Evolutionary conservation across 2,888 invertebrate genomes (phyloP), one percentile per base, ranked within the genome.

Genomic region (Meta bourneti): DNA sequence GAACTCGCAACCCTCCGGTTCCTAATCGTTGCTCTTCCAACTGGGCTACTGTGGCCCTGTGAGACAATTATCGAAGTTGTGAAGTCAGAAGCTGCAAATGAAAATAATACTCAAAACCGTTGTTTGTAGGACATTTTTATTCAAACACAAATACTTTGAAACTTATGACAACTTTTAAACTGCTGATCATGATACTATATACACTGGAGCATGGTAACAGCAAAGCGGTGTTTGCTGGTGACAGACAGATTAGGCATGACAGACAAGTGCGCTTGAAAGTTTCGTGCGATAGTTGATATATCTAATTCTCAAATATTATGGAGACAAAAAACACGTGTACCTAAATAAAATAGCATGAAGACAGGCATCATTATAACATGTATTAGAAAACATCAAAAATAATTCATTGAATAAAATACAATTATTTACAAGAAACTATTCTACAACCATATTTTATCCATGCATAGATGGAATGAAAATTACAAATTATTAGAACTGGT

Each of bases 141-240:
- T 61, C 13, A 61, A 11, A 61, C 16, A 61, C 13, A 61, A 61
- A 16, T 61, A 61, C 61, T 61, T 61, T 61, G 61, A 61, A 0
- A 61, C 61, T 5, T 61, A 34, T 34, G 34, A 34, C 34, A 34
- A 1, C 34, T 61, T 61, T 16, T 34, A 13, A 20, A 69, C 54
- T 79, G 79, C 34, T 34, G 79, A 79, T 34, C 79, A 79, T 79
- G 79, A 79, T 13, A 20, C 16, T 79, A 61, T 79, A 8, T 79
- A 79, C 79, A 79, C 79, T 79, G 79, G 34, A 61, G 34, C 79
- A 79, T 16, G 61, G 20, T 49, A 34, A 79, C 54, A 54, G 20
- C 61, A 61, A 48, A 52, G 61, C 7, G 61, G 34, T 61, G 61
- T 61, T 16, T 54, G 61, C 54, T 54, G 61, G 61, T 11, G 9